Evolutionary conservation across 2,797 vertebrate species (phyloP), one percentile per base, ranked within the genome.

Genomic region (Streptopelia turtur): DNA sequence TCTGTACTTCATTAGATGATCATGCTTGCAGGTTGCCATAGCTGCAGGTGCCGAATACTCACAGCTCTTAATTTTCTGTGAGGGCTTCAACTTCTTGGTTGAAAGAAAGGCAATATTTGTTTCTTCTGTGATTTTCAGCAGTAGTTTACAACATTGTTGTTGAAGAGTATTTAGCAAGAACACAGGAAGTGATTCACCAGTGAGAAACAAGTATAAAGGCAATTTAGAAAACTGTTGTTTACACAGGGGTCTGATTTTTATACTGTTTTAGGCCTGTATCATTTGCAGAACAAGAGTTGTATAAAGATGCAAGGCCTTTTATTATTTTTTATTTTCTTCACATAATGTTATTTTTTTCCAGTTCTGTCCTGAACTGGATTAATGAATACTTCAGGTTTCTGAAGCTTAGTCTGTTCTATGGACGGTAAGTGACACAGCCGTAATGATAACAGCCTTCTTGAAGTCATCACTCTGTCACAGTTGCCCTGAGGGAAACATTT

Each of bases 151-250:
- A 89, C 95, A 96, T 60, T 0, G 0, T 83, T 83, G 85, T 21
- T 65, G 30, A 89, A 77, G 57, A 89, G 24, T 21, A 8, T 56
- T 64, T 71, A 61, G 75, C 52, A 83, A 84, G 91, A 88, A 59
- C 56, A 57, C 18, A 81, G 91, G 87, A 93, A 91, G 77, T 96
- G 93, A 94, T 66, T 93, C 93, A 93, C 33, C 57, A 20, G 37
- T 61, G 37, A 66, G 86, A 93, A 84, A 61, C 21, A 88, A 80
- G 64, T 70, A 61, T 21, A 83, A 86, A 83, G 79, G 37, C 1
- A 5, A 50, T 83, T 77, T 87, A 92, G 77, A 92, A 87, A 92
- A 80, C 39, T 75, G 49, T 68, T 5, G 70, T 74, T 68, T 82
- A 53, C 33, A 18, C 8, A 43, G 57, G 71, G 33, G 9, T 61